Evolutionary conservation across 2,113 vertebrate genomes (phyloP), one percentile per base, ranked within the genome.

Genomic region (Festucalex cinctus): DNA sequence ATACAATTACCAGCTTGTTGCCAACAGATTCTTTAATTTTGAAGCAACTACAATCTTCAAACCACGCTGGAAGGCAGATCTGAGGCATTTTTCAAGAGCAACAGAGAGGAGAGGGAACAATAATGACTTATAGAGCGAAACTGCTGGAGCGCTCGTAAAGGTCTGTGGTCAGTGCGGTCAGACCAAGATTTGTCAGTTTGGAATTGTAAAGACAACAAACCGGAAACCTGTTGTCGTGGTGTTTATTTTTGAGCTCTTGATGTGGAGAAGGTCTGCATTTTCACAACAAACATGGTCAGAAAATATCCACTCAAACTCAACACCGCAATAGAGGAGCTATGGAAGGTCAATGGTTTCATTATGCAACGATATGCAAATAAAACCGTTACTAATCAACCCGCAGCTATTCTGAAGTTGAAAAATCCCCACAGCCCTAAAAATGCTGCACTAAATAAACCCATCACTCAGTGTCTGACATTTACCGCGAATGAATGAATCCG

Each of bases 141-240:
- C 46, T 68, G 44, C 28, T 19, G 19, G 24, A 65, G 24, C 6
- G 48, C 44, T 66, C 37, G 14, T 65, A 32, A 73, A 72, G 63
- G 20, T 43, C 26, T 32, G 53, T 20, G 54, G 66, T 70, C 53
- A 19, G 17, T 5, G 16, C 14, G 57, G 56, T 74, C 24, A 5
- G 9, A 73, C 60, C 28, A 36, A 77, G 41, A 24, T 66, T 69
- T 77, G 65, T 71, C 75, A 28, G 69, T 75, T 59, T 69, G 66
- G 64, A 82, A 82, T 76, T 71, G 66, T 32, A 37, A 57, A 63
- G 58, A 76, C 58, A 74, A 81, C 70, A 22, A 74, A 65, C 43
- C 82, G 79, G 80, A 86, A 84, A 79, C 75, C 60, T 69, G 59
- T 49, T 77, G 71, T 76, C 62, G 76, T 32, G 26, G 16, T 32